These are phyloP conservation scores for Myxocyprinus asiaticus DNA, from an alignment of 2,113 vertebrate genomes.

Conservation along the genomic window DNA sequence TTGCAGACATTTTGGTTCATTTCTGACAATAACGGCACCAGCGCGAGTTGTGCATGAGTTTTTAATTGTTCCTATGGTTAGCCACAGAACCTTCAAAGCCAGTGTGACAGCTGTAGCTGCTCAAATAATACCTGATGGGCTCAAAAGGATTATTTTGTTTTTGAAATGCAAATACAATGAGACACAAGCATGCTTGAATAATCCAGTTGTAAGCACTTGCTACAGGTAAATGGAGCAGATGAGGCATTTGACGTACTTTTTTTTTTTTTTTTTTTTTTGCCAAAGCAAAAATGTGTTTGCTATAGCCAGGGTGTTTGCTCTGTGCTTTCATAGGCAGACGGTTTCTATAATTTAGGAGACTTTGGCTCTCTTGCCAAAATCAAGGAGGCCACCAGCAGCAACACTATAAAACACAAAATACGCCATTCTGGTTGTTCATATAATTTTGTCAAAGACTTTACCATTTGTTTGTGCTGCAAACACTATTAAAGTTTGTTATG, in stretches of 20 bases:
- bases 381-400: neutral
- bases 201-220: neutral
- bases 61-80: neutral
- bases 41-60: neutral
- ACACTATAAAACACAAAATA: neutral
- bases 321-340: neutral
- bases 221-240: neutral
- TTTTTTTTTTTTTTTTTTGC: no score
- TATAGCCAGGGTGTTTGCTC: neutral
- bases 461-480: neutral
- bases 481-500: neutral
- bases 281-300: neutral
- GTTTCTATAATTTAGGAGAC: neutral
- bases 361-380: neutral
- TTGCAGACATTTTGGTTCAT: neutral
- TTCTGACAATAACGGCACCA: neutral
- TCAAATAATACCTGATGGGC: neutral
- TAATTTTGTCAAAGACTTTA: neutral
- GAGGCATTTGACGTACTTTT: neutral
- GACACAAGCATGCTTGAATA: neutral
- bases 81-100: constrained; percentile 9
- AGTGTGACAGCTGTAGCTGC: neutral
- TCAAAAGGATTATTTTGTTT: neutral
- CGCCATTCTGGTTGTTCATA: neutral
- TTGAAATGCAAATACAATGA: constrained; percentile 6